Base-by-base conservation (phyloP, 2,113 vertebrate species). In the Pterocles gutturalis region DNA sequence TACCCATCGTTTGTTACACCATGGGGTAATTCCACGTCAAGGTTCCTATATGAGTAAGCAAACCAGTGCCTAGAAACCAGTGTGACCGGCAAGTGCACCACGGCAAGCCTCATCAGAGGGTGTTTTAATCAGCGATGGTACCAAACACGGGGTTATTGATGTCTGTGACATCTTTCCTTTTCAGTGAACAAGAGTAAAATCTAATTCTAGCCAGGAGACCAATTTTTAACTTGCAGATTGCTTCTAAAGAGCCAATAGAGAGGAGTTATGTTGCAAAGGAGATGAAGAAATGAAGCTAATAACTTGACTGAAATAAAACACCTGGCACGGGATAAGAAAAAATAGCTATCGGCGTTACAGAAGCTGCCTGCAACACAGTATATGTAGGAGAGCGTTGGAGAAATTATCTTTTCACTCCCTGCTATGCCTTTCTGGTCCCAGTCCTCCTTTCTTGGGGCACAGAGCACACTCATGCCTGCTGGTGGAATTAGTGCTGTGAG, bases 261-360 rank as follows among this genome's bases (percentile, higher is more conserved):
- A 92, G 92, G 71, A 95, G 66, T 86, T 80, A 91, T 17, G 48
- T 57, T 28, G 48, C 43, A 93, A 91, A 95, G 85, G 57, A 88
- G 60, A 66, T 31, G 71, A 92, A 92, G 81, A 91, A 89, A 86
- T 58, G 13, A 91, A 87, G 45, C n/a, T 96, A 92, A 54, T 89
- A 85, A 76, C 43, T 95, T 79, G 77, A 92, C 60, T 92, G 95
- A 93, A 92, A 89, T 80, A 85, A 92, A 95, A 79, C 87, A 96
- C 62, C 79, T 82, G 38, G 55, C 81, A 89, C 13, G 21, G 34
- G 62, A 85, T 89, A 67, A 75, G 82, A 71, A 81, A 41, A 38
- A 86, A 83, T 69, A 84, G 38, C 61, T 89, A 7, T 34, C 8
- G 1, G 55, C 41, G 33, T 67, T 79, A 57, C 6, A 87, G 53